phyloP scores from a whole-genome alignment of 1,140 invertebrate species.

The Drosophila parvula region DNA sequence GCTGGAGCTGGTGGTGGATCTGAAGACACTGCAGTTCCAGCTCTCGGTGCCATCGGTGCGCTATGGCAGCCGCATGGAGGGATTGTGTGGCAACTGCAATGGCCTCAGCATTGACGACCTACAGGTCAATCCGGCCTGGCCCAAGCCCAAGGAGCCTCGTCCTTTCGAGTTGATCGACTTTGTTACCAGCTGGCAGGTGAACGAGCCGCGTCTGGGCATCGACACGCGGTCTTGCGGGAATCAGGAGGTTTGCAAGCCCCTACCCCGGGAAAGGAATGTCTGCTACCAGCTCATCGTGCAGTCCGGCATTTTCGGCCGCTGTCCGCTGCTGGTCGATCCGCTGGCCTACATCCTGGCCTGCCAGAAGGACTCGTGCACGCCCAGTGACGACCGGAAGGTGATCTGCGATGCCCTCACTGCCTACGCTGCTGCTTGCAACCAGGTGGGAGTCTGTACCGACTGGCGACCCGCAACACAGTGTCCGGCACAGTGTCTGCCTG shows the following conservation, averaged over 20 bases:
- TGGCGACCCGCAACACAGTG: constrained; percentile 12
- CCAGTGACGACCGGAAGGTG: background rate
- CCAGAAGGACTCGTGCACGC: constrained; percentile 16
- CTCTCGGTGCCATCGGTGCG: constrained; percentile 9
- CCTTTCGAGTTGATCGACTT: constrained; percentile 12
- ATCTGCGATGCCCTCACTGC: constrained; percentile 7
- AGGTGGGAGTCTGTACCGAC: constrained; percentile 6
- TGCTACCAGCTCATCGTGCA: constrained; percentile 19
- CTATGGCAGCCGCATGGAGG: constrained; percentile 21
- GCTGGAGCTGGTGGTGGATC: constrained; percentile 12
- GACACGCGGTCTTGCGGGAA: background rate
- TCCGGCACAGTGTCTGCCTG: constrained; percentile 6
- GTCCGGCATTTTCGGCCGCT: constrained; percentile 15
- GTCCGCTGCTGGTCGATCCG: constrained; percentile 15
- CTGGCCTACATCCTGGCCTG: constrained; percentile 15
- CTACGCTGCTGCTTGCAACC: constrained; percentile 8
- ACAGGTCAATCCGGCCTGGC: constrained; percentile 1
- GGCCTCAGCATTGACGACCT: constrained; percentile 13
- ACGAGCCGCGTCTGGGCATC: constrained; percentile 15
- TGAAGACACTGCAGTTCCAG: constrained; percentile 13
- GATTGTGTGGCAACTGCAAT: constrained; percentile 23
- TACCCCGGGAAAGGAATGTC: constrained; percentile 1
- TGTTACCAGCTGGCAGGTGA: constrained; percentile 16
- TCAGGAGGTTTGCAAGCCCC: constrained; percentile 10
- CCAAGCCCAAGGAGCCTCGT: constrained; percentile 4